Percentiles rank a stretch among this genome's conserved stretches.
Evolutionary conservation across 2,888 invertebrate species (phyloP).

Genomic region (Blera fallax): DNA sequence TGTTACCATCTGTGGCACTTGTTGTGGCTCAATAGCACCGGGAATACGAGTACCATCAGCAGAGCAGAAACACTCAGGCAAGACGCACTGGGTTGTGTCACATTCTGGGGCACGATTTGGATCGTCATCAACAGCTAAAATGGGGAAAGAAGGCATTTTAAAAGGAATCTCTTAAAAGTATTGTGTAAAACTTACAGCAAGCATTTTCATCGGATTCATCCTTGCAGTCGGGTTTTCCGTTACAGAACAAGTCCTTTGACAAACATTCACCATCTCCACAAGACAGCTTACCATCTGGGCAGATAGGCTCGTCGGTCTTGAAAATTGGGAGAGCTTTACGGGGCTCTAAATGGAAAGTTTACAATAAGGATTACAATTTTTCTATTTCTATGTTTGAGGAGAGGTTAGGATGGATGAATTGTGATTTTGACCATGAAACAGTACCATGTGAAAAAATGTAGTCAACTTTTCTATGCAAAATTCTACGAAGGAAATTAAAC

Average conservation of each 20-base stretch:
- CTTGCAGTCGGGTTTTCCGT: conserved; percentile 95
- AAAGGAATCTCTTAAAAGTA: not conserved
- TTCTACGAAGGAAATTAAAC: not conserved
- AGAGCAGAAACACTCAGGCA: conserved; percentile 96
- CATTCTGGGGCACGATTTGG: conserved; percentile 96
- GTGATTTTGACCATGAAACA: conserved; percentile 15
- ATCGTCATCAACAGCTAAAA: conserved; percentile 92
- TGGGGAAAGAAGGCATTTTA: not conserved
- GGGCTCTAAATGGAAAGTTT: conserved; percentile 86
- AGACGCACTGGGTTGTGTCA: conserved; percentile 92
- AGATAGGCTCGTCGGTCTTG: conserved; percentile 96
- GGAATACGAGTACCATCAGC: conserved; percentile 95
- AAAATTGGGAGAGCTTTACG: conserved; percentile 93
- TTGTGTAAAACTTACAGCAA: conserved; percentile 89
- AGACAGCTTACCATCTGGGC: conserved; percentile 93
- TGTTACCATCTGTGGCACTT: conserved; percentile 96
- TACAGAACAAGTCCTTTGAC: conserved; percentile 95
- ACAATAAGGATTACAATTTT: not conserved
- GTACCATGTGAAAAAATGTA: not conserved
- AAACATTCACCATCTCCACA: conserved; percentile 97
- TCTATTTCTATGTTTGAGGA: not conserved
- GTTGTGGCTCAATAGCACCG: conserved; percentile 90
- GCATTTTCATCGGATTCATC: conserved; percentile 98
- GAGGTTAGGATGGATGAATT: conserved; percentile 39
- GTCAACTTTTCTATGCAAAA: not conserved